Base-by-base conservation (phyloP, 2,888 invertebrate genomes). In the Andrena marginata region DNA sequence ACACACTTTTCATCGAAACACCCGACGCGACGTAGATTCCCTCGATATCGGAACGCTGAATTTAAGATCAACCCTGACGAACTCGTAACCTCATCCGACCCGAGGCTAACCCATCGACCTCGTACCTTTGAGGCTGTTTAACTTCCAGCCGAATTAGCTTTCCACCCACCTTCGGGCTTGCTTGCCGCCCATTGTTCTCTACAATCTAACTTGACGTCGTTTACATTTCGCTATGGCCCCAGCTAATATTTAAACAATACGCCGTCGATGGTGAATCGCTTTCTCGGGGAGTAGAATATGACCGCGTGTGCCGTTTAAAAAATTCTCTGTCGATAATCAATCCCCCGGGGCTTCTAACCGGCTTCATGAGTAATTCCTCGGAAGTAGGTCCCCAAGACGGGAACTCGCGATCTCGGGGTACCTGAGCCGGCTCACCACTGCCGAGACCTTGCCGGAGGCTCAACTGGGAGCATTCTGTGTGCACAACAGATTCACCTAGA, bases 131-230 rank as follows among this genome's bases (percentile, higher is more conserved):
- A 90, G 91, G 88, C 87, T 92, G 93, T 92, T 93, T 92, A 89
- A 92, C 92, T 93, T 93, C 90, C 88, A 89, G 89, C 89, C 91
- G 92, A 93, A 93, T 93, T 92, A 92, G 91, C 91, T 90, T 87
- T 42, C 79, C 90, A 85, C 86, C 89, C 80, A 87, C 80, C 85
- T 82, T 51, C 82, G 76, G 79, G 77, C 69, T 79, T 86, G 81
- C 74, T 78, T 63, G 54, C 64, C 49, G 67, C 85, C 77, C 90
- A 89, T 90, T 91, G 89, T 90, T 90, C 90, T 86, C 86, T 82
- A 70, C 89, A 86, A 89, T 89, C 87, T 87, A 85, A 82, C 87
- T 84, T 79, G 56, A 85, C 82, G 74, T 79, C 77, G 86, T 88
- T 89, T 89, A 86, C 86, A 87, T 85, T 89, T 85, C 78, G 68